Conservation (phyloP, 2,797 vertebrate genomes). For the Ctenopoma kingsleyae region DNA sequence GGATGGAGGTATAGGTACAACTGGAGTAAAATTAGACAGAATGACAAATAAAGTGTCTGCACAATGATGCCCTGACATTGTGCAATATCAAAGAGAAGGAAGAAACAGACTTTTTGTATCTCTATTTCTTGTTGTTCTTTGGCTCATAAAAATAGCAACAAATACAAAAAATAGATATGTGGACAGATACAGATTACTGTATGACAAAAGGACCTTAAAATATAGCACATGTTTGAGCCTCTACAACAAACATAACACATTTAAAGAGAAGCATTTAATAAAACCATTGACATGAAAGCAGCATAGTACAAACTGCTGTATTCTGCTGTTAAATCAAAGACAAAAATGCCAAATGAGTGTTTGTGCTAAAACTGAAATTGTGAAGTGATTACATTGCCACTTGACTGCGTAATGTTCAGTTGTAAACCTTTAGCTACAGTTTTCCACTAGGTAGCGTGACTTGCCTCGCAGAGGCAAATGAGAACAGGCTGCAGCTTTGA, state of each 20-base stretch:
- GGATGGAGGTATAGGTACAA: not conserved
- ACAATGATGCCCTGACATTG: not conserved
- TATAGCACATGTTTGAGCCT: too few species aligned
- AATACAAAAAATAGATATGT: not conserved
- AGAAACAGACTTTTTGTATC: conserved; percentile 15
- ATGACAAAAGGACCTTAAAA: too few species aligned
- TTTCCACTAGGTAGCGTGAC: conserved; percentile 19
- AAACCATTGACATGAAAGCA: too few species aligned
- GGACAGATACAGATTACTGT: too few species aligned
- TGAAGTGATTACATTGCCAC: too few species aligned
- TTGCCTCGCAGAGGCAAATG: not conserved
- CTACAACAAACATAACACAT: not conserved
- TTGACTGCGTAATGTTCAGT: not conserved
- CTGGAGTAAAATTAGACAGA: conserved; percentile 3
- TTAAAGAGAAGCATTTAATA: not conserved
- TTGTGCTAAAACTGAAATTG: too few species aligned
- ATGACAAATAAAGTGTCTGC: not conserved
- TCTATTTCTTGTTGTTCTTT: conserved; percentile 7
- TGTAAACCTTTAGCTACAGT: not conserved
- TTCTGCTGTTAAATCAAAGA: conserved; percentile 5
- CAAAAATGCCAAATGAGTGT: not conserved
- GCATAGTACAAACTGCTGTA: not conserved
- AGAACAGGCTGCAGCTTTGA: not conserved
- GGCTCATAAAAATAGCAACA: conserved; percentile 12
- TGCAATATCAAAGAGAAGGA: conserved; percentile 7